Evolutionary conservation across 2,797 vertebrate species (phyloP).

Genomic region (Cuculus canorus): DNA sequence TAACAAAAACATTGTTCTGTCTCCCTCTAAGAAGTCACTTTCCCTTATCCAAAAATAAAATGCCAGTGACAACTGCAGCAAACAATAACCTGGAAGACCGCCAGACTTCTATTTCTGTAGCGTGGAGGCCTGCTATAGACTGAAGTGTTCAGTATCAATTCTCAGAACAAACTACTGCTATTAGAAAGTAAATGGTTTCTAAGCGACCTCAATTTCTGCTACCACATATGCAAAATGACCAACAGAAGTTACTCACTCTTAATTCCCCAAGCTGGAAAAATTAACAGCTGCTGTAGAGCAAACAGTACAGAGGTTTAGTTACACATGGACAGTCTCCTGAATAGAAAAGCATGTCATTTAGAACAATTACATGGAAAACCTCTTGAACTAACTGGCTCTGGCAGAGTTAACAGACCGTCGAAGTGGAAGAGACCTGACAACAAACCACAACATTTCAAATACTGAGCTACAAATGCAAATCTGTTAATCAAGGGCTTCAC

Average conservation of each 20-base stretch:
- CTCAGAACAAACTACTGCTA: neutral
- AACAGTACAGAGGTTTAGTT: neutral
- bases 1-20: neutral
- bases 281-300: neutral
- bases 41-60: slow-evolving; percentile 3
- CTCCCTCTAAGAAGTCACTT: neutral
- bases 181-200: neutral
- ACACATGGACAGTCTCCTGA: accelerated
- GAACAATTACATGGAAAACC: neutral
- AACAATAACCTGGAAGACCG: neutral
- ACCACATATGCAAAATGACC: neutral
- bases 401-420: neutral
- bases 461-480: neutral
- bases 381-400: neutral
- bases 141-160: neutral
- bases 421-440: neutral
- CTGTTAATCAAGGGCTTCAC: neutral
- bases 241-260: neutral
- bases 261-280: neutral
- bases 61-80: neutral
- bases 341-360: neutral
- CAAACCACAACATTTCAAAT: neutral
- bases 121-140: neutral
- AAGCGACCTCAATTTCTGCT: neutral
- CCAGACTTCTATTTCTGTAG: slow-evolving; percentile 37